Conservation (phyloP, 2,113 vertebrate genomes). For the Mirounga angustirostris region DNA sequence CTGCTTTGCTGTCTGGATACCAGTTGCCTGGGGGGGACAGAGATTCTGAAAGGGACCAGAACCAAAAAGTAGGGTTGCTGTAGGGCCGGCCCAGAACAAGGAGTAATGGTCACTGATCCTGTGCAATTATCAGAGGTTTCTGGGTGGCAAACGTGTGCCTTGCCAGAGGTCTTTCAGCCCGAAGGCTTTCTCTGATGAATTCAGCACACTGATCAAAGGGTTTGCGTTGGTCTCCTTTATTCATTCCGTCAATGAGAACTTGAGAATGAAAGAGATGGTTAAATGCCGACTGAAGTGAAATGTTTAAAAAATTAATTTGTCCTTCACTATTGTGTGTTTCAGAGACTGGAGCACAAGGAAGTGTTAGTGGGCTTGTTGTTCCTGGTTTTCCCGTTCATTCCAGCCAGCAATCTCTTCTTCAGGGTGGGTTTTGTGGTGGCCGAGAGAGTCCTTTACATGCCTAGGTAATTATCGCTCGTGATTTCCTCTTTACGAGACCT, state of each 20-base stretch:
- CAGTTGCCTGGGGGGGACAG: neutral
- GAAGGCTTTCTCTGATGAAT: neutral
- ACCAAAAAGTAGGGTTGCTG: neutral
- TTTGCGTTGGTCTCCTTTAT: neutral
- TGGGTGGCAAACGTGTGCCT: neutral
- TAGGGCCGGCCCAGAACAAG: neutral
- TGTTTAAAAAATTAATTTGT: conserved; percentile 77
- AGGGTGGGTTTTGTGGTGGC: conserved; percentile 99
- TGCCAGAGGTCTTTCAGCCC: neutral
- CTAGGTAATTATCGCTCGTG: conserved; percentile 91
- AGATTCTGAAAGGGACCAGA: neutral
- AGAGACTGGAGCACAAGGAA: conserved; percentile 94
- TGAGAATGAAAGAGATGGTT: conserved; percentile 52
- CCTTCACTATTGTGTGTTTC: conserved; percentile 87
- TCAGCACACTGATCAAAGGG: neutral
- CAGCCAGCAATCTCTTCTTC: conserved; percentile 99
- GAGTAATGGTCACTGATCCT: neutral
- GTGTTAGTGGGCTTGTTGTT: conserved; percentile 95
- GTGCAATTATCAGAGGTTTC: neutral
- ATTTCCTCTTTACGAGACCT: conserved; percentile 73
- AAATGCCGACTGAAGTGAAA: conserved; percentile 63
- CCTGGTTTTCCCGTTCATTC: conserved; percentile 97
- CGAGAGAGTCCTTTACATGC: conserved; percentile 99
- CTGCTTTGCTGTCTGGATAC: neutral
- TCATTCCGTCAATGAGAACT: conserved; percentile 42